Conservation (phyloP, 2,888 invertebrate species). For the Limnephilus marmoratus region DNA sequence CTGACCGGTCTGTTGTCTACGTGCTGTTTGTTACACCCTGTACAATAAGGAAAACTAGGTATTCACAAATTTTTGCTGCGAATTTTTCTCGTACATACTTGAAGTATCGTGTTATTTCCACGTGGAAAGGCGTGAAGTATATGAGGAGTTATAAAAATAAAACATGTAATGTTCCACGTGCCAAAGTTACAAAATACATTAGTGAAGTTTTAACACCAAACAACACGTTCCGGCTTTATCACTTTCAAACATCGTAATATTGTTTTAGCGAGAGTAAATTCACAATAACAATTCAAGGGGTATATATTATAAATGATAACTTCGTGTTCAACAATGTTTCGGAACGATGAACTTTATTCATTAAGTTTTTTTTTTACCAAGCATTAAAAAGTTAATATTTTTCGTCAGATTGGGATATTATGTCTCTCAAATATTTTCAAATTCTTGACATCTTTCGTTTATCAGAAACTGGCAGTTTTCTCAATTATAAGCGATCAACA, state of each 20-base stretch:
- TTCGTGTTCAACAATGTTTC: not conserved
- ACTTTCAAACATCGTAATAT: slow-evolving; percentile 5
- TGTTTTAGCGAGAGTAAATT: not conserved
- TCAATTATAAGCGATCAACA: no score
- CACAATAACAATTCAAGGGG: not conserved
- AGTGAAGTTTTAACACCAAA: not conserved
- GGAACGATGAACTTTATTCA: not conserved
- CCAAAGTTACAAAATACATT: not conserved
- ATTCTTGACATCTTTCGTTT: no score
- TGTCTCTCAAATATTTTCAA: no score
- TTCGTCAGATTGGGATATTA: no score
- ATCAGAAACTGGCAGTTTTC: no score
- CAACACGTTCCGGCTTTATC: not conserved
- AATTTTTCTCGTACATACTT: not conserved
- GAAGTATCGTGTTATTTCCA: not conserved
- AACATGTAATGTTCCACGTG: not conserved
- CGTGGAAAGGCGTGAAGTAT: not conserved
- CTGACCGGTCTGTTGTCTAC: no score
- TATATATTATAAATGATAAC: not conserved
- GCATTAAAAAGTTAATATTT: not conserved
- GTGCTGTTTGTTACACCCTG: no score
- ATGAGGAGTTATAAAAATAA: not conserved
- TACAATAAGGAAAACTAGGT: not conserved
- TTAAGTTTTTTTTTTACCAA: not conserved
- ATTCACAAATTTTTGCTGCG: not conserved